Conservation (phyloP, 2,888 invertebrate species). For the Pyrrhosoma nymphula region DNA sequence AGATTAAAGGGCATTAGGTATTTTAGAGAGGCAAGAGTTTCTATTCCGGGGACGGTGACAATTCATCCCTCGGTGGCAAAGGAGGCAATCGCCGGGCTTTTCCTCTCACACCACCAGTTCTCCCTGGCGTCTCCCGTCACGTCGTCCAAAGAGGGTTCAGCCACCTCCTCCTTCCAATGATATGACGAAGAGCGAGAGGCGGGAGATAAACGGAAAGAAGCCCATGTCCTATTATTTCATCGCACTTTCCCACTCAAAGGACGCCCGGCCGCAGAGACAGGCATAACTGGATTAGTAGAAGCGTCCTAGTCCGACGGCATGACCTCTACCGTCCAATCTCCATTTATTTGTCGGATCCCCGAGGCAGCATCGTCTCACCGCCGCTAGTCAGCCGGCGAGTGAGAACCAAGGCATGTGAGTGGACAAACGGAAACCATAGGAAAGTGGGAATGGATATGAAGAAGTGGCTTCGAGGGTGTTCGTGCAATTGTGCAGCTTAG, state of each 20-base stretch:
- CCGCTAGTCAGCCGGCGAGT: neutral
- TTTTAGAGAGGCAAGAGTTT: neutral
- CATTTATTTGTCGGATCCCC: neutral
- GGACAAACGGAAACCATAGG: neutral
- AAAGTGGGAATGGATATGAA: neutral
- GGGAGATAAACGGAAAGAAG: neutral
- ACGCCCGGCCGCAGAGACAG: neutral
- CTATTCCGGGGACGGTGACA: neutral
- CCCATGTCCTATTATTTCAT: neutral
- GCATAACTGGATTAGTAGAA: conserved; percentile 27
- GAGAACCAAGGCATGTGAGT: neutral
- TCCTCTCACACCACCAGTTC: neutral
- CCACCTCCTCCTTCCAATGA: neutral
- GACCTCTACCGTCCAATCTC: neutral
- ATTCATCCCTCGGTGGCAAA: conserved; percentile 2
- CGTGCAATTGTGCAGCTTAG: neutral
- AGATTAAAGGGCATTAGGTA: neutral
- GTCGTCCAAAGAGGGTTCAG: neutral
- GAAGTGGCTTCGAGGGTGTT: neutral
- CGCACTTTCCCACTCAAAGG: neutral
- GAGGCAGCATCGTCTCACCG: neutral
- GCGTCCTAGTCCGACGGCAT: neutral
- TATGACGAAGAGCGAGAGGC: neutral
- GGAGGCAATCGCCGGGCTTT: neutral
- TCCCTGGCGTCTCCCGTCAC: neutral